Evolutionary conservation across 1,140 invertebrate species (phyloP), one percentile per base, ranked within the genome.

Genomic region (Harpegnathos saltator): DNA sequence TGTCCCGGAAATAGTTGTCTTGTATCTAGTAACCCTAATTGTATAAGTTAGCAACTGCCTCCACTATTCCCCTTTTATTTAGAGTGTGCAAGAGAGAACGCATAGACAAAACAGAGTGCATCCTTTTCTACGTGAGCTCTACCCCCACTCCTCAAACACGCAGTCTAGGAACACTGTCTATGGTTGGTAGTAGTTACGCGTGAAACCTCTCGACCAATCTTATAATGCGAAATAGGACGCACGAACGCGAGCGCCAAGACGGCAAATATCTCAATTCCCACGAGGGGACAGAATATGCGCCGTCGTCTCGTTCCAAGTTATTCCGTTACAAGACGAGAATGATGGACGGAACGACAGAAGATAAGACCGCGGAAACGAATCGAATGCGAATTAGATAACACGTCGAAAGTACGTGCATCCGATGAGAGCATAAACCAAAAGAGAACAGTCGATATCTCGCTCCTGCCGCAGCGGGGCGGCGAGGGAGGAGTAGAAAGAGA

Each of bases 401-500:
- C 24, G 22, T 1, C 33, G 33, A 80, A 80, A 80, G 75, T 78
- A 78, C 33, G 75, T 80, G 61, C 50, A 50, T 82, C 81, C 71
- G 59, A 65, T 48, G 5, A 56, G 15, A 58, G 65, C 29, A 52
- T 80, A 80, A 80, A 69, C 75, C 52, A 54, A 12, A 14, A 66
- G 44, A 52, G 33, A 69, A 59, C 24, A 80, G 52, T 68, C 75
- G 75, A 80, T 80, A 80, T 33, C 29, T 78, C 75, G 3, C 61
- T 59, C 33, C n/a, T 1, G 52, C 33, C 50, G 7, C 29, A 9
- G 7, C 15, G 26, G 17, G 4, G 29, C 2, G 61, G 38, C 29
- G 38, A 3, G 33, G 52, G 33, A 33, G 1, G 15, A 19, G 56
- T 1, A 62, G n/a, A 7, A 12, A 15, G 22, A 3, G 44, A 2